Evolutionary conservation across 53 echinoderm and acorn worm genomes (phyloP).

Genomic region (Echinarachnius parma): DNA sequence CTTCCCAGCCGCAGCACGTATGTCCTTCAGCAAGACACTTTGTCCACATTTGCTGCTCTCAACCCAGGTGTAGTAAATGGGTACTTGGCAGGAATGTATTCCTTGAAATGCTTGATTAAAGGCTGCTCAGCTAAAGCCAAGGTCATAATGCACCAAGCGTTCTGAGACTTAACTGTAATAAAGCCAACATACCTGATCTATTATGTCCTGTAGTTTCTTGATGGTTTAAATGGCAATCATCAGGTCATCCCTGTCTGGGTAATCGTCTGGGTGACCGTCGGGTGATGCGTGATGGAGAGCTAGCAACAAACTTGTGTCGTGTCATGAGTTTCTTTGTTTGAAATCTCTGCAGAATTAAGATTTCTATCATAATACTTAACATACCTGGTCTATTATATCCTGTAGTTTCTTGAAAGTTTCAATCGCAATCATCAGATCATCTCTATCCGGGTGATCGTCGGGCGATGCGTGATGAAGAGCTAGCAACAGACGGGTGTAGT

Average conservation of each 20-base stretch:
- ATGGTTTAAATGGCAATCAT: constrained; percentile 59
- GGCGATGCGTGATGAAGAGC: constrained; percentile 79
- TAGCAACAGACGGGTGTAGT: constrained; percentile 69
- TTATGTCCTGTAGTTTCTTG: constrained; percentile 63
- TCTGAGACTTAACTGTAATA: too few species aligned
- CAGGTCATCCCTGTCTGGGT: constrained; percentile 73
- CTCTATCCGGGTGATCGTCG: constrained; percentile 75
- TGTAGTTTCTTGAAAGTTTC: constrained; percentile 71
- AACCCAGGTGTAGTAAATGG: too few species aligned
- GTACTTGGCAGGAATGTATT: too few species aligned
- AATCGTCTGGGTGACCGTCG: too few species aligned
- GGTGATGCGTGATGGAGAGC: constrained; percentile 79
- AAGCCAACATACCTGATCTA: constrained; percentile 92
- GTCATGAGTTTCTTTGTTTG: too few species aligned
- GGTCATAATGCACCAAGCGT: too few species aligned
- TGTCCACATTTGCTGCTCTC: too few species aligned
- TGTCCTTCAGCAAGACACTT: too few species aligned
- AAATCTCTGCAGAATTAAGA: too few species aligned
- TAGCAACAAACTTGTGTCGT: constrained; percentile 67
- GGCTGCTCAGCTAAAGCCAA: too few species aligned
- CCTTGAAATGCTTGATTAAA: too few species aligned
- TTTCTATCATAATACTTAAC: neutral
- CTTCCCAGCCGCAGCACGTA: too few species aligned
- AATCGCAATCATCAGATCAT: constrained; percentile 61
- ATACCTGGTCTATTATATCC: constrained; percentile 75